Base-by-base conservation (phyloP, 2,888 invertebrate species). In the Gandaritis pyraliata region DNA sequence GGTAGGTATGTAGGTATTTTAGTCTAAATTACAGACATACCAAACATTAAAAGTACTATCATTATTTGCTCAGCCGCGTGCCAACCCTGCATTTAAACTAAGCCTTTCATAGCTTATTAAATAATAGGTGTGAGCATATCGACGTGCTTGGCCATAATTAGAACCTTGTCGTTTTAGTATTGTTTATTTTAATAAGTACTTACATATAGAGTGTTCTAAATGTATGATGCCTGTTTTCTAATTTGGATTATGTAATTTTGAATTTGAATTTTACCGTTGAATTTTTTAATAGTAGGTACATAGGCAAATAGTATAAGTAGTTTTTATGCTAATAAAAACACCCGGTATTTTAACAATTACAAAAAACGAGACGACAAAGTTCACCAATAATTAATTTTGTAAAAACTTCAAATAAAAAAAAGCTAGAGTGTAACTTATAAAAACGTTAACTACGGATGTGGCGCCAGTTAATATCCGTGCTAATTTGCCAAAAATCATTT, bases 1-100 rank as follows among this genome's bases (percentile, higher is more conserved):
- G 8, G 6, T 33, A 33, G 10, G 33, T 33, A 33, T 6, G 33
- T 33, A 10, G 33, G 5, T 15, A 15, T 6, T 47, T 13, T 48
- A 48, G 13, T 13, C 11, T 48, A 15, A 15, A 16, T n/a, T 41
- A 41, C 13, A 16, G 18, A 61, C 58, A 62, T 62, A 64, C 41
- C 60, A 65, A 72, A 71, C 64, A 69, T 53, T 36, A 59, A 49
- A n/a, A 58, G 58, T 49, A 18, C 41, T 53, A 51, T 51, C 65
- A 56, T 36, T 53, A 59, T 73, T 75, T 68, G 65, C 39, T 29
- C 72, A 76, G 61, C 63, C 63, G 73, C 54, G 47, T 66, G 70
- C 41, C 57, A 50, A 58, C 57, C 62, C 66, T 68, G 66, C 61
- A 70, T 73, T 70, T 62, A 54, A 69, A 68, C 48, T 41, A 55